phyloP scores from a whole-genome alignment of 2,797 vertebrate genomes.

The Enteromius trimaculatus region DNA sequence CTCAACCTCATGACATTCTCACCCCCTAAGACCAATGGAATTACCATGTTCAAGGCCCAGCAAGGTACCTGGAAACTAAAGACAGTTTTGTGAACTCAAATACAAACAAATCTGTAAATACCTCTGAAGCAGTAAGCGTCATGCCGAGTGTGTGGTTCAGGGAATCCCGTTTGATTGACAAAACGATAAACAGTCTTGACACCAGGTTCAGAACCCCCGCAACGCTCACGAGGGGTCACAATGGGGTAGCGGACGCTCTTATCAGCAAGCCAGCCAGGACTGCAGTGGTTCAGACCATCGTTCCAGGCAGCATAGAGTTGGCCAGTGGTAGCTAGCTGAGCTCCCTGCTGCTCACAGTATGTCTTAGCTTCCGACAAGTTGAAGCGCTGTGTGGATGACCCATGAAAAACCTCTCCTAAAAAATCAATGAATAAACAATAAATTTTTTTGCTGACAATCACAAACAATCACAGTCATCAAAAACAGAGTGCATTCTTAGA shows the following conservation, averaged over 20 bases:
- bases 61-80: neutral
- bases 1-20: no score
- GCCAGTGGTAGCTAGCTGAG: constrained; percentile 83
- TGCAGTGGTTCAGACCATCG: constrained; percentile 88
- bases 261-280: constrained; percentile 92
- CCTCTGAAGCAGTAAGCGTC: constrained; percentile 93
- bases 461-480: neutral
- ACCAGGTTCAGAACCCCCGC: constrained; percentile 85
- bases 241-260: constrained; percentile 94
- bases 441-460: neutral
- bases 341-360: constrained; percentile 79
- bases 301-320: constrained; percentile 92
- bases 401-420: constrained; percentile 88
- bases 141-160: constrained; percentile 80
- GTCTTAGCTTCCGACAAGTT: constrained; percentile 84
- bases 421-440: constrained; percentile 9
- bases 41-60: neutral
- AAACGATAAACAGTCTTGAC: constrained; percentile 90
- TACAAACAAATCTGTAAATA: constrained; percentile 59
- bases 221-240: constrained; percentile 86
- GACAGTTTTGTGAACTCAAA: neutral
- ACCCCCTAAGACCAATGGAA: neutral
- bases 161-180: constrained; percentile 93
- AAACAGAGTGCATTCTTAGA: neutral
- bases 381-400: constrained; percentile 76